These are phyloP conservation scores for Hydropsyche tenuis DNA, from an alignment of 1,140 invertebrate genomes.

Conservation along the genomic window DNA sequence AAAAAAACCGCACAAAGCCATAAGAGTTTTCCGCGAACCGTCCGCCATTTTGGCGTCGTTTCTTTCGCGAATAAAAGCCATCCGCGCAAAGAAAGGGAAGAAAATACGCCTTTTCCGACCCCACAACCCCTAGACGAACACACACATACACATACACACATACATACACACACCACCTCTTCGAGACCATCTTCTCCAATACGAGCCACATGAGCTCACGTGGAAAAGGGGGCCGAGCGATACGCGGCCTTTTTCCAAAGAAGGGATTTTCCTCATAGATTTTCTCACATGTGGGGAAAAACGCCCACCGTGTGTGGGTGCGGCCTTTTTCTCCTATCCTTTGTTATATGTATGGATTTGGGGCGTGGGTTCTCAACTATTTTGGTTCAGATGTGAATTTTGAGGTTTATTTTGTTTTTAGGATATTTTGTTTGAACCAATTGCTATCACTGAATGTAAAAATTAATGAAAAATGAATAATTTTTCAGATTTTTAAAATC, in stretches of 20 bases:
- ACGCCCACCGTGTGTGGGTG: slow-evolving; percentile 3
- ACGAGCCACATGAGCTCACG: slow-evolving; percentile 31
- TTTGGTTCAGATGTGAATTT: no score
- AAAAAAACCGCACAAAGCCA: no score
- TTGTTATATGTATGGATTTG: no score
- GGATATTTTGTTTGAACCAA: no score
- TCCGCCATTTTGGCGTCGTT: slow-evolving; percentile 34
- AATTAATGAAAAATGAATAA: no score
- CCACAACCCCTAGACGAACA: neutral
- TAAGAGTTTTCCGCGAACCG: no score
- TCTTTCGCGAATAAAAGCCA: slow-evolving; percentile 26
- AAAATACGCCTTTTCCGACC: slow-evolving; percentile 31
- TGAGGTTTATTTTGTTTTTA: no score
- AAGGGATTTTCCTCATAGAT: neutral
- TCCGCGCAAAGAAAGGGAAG: slow-evolving; percentile 20
- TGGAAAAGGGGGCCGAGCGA: slow-evolving; percentile 20
- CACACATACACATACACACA: slow-evolving; percentile 13
- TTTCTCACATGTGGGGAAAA: slow-evolving; percentile 25
- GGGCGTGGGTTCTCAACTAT: no score
- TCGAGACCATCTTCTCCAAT: slow-evolving; percentile 43
- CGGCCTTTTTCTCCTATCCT: no score
- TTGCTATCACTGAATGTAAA: no score
- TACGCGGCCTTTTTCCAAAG: neutral
- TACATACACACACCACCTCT: slow-evolving; percentile 43
- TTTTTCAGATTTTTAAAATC: no score